Conservation (phyloP, 2,888 invertebrate genomes). For the Allolobophora icterica region DNA sequence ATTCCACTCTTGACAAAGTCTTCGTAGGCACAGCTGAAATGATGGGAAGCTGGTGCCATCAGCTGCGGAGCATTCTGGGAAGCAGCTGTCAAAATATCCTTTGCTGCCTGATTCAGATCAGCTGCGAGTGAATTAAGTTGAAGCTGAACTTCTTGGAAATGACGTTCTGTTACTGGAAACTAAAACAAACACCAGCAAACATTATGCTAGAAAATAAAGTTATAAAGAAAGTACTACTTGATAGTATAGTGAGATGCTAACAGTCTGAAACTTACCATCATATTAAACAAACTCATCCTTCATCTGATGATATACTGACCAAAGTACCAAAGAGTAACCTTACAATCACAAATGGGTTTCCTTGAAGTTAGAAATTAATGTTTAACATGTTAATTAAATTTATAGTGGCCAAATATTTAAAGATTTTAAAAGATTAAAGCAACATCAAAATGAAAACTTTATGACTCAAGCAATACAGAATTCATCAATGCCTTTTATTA, state of each 20-base stretch:
- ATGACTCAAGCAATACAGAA: too few species aligned
- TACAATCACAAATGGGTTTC: too few species aligned
- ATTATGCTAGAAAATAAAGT: not conserved
- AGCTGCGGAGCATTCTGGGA: constrained; percentile 73
- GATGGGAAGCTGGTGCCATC: constrained; percentile 78
- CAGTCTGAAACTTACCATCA: not conserved
- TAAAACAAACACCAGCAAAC: not conserved
- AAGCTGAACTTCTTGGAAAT: constrained; percentile 77
- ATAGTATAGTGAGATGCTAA: not conserved
- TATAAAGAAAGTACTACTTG: not conserved
- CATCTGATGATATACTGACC: not conserved
- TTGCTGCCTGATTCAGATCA: constrained; percentile 81
- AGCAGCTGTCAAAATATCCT: constrained; percentile 78
- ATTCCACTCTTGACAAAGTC: constrained; percentile 73
- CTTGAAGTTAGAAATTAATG: not conserved
- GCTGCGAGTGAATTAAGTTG: constrained; percentile 83
- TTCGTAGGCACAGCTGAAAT: constrained; percentile 78
- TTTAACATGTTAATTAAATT: not conserved
- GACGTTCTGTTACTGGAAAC: constrained; percentile 69
- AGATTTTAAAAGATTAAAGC: not conserved
- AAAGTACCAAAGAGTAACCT: not conserved
- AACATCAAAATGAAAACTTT: too few species aligned
- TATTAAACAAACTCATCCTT: not conserved
- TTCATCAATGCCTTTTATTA: too few species aligned
- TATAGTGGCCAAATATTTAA: not conserved